A percentile compares a stretch with the other conserved stretches of the same genome.
Evolutionary conservation across 2,113 vertebrate genomes (phyloP).

Genomic region (Colaptes auratus): DNA sequence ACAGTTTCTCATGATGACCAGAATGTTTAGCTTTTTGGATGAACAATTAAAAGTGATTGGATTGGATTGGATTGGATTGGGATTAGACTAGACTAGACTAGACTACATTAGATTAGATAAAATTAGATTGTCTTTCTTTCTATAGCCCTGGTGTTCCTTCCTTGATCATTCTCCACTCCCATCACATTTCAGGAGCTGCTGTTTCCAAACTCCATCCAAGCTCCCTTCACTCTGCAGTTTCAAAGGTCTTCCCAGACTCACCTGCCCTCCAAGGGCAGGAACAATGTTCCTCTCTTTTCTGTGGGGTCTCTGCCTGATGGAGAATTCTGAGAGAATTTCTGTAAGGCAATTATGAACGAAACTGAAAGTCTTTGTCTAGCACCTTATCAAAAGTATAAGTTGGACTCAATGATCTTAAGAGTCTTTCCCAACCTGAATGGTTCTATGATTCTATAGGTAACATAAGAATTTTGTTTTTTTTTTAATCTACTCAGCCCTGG

Average conservation of each 20-base stretch:
- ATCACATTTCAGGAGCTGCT: not conserved
- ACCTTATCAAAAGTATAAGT: not conserved
- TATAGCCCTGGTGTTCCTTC: not conserved
- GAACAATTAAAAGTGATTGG: not conserved
- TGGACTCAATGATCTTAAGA: not conserved
- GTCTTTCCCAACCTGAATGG: not conserved
- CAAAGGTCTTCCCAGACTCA: not conserved
- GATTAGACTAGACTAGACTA: not conserved
- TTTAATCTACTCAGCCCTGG: not conserved
- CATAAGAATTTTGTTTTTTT: not conserved
- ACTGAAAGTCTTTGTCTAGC: not conserved
- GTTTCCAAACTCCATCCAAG: not conserved
- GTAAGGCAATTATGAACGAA: not conserved
- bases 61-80: not conserved
- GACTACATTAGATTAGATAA: not conserved
- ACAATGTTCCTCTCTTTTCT: not conserved
- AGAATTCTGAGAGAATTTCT: not conserved
- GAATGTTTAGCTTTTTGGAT: not conserved
- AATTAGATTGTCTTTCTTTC: not conserved
- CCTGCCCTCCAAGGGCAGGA: not conserved
- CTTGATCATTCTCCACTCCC: not conserved
- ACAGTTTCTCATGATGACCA: not conserved
- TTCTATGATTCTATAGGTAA: not conserved
- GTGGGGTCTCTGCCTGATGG: not conserved
- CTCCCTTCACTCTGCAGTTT: not conserved